Conservation (phyloP, 1,140 invertebrate genomes). For the Cepaea nemoralis region DNA sequence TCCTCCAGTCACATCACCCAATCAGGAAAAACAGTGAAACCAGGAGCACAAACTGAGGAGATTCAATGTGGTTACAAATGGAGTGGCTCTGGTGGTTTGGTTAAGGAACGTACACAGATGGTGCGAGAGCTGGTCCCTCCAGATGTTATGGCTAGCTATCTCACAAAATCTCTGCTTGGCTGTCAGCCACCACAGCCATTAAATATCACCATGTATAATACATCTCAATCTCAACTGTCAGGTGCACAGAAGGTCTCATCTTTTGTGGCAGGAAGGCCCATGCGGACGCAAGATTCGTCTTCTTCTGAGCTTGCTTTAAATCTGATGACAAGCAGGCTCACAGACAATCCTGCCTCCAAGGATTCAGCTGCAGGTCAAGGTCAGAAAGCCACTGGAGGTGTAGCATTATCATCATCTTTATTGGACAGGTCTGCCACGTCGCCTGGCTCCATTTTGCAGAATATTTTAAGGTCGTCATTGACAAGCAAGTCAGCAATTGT, state of each 20-base stretch:
- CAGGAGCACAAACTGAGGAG: conserved; percentile 12
- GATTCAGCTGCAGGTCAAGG: not conserved
- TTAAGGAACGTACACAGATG: conserved; percentile 34
- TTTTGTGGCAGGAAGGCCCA: not conserved
- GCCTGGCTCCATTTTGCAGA: not conserved
- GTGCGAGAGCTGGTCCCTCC: conserved; percentile 30
- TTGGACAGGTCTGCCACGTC: not conserved
- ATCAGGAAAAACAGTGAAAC: not conserved
- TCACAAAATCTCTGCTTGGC: not conserved
- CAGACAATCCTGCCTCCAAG: not conserved
- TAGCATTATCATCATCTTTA: not conserved
- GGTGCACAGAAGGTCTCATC: not conserved
- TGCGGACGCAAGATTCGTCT: not conserved
- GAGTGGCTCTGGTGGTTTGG: conserved; percentile 39
- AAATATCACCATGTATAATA: not conserved
- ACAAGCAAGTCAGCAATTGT: not conserved
- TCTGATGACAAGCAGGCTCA: conserved; percentile 8
- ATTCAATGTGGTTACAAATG: conserved; percentile 41
- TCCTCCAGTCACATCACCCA: not conserved
- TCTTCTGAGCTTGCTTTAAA: conserved; percentile 15
- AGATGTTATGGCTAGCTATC: conserved; percentile 31
- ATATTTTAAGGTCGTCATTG: not conserved
- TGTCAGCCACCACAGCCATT: not conserved
- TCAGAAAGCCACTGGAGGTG: not conserved
- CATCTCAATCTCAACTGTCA: not conserved